These are phyloP conservation scores for Pollachius pollachius DNA, from an alignment of 2,113 vertebrate genomes.

Conservation along the genomic window DNA sequence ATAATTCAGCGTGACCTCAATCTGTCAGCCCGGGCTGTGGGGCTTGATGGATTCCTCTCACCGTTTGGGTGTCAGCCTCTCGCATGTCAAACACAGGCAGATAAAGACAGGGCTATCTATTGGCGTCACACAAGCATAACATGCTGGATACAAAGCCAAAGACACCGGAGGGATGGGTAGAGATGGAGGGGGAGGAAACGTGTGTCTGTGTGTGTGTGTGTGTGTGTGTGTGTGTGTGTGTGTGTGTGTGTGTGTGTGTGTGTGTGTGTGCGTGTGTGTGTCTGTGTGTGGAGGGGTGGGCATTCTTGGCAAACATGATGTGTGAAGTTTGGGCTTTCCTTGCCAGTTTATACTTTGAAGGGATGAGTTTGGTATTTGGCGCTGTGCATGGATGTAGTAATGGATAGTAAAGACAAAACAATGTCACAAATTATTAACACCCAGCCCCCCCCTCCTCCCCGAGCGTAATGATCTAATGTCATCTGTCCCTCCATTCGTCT, in stretches of 20 bases:
- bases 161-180: neutral
- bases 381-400: slow-evolving; percentile 13
- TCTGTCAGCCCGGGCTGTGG: slow-evolving; percentile 65
- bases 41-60: slow-evolving; percentile 71
- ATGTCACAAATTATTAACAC: slow-evolving; percentile 51
- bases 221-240: too few relatives aligned
- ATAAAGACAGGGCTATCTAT: slow-evolving; percentile 64
- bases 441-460: slow-evolving; percentile 21
- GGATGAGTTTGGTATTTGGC: too few relatives aligned
- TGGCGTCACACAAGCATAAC: slow-evolving; percentile 48
- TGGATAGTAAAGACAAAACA: slow-evolving; percentile 34
- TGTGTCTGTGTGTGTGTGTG: too few relatives aligned
- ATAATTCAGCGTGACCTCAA: slow-evolving; percentile 83
- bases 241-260: too few relatives aligned
- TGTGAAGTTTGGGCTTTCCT: neutral
- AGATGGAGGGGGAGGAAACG: too few relatives aligned
- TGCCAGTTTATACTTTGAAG: slow-evolving; percentile 1
- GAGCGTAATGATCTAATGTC: slow-evolving; percentile 27
- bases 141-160: slow-evolving; percentile 27
- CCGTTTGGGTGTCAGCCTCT: slow-evolving; percentile 60
- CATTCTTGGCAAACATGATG: too few relatives aligned
- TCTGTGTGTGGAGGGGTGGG: too few relatives aligned
- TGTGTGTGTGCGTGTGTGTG: too few relatives aligned
- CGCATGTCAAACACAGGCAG: slow-evolving; percentile 65
- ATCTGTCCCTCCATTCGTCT: slow-evolving; percentile 38